Evolutionary conservation across 1,140 invertebrate genomes (phyloP), one percentile per base, ranked within the genome.

Genomic region (Leptinotarsa texana): DNA sequence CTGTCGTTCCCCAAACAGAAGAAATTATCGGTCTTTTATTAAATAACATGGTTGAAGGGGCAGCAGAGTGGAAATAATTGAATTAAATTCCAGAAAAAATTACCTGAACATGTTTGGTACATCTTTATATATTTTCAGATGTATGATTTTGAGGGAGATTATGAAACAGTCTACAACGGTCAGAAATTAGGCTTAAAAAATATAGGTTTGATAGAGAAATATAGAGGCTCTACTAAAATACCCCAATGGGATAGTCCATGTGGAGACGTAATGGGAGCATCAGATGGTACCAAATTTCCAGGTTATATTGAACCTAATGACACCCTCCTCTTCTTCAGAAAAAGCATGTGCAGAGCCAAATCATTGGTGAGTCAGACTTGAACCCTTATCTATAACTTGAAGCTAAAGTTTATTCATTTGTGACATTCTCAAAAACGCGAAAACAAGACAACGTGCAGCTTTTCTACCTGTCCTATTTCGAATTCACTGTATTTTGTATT

Each of bases 271-370:
- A 88, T 91, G 69, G 89, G 90, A n/a, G 89, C 93, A 0, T 95
- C 93, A 4, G 95, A 96, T 83, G 94, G 94, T n/a, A 91, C 92
- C 6, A 95, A 95, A 83, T 96, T 95, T 82, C 90, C 88, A 17
- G 91, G 93, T 73, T 89, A 89, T 22, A 88, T 95, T 1, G 76
- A 88, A 33, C 88, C 87, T 15, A 91, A 94, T 71, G 91, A 94
- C 2, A 89, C 88, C 1, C 81, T 95, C 0, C 83, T 91, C 61
- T 94, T 96, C 83, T 96, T 91, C 84, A 89, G 94, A 73, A 95
- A 95, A 84, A 94, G 93, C 80, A 88, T 96, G 74, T 96, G 94
- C 82, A 87, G 95, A 63, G 89, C 92, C 24, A 91, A 92, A 17
- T 86, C 87, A 63, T 87, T 95, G 89, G 92, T 94, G 84, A 89